Base-by-base conservation (phyloP, 2,797 vertebrate species). In the Rhynchotus rufescens region DNA sequence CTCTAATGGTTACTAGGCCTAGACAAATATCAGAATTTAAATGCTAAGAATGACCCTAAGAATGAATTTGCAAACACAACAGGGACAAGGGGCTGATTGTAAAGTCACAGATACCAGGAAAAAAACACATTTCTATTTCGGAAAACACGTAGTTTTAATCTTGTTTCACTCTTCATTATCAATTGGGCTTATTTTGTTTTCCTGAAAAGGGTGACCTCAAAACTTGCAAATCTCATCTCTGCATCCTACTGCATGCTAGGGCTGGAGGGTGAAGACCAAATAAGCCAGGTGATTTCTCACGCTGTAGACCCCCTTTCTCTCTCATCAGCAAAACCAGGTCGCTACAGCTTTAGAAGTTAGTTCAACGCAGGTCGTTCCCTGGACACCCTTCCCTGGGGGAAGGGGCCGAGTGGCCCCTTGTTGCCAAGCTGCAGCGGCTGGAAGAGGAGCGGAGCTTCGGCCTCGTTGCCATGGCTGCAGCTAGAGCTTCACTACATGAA, bases 401-500 rank as follows among this genome's bases (percentile, higher is more conserved):
- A 74, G 90, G 86, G 79, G 95, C 95, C 64, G 91, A 94, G 92
- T 42, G 51, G 84, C 52, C 54, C 84, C 78, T 82, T 94, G 98
- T 98, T 98, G 97, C 98, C 94, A 95, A 95, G 97, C 97, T 96
- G 94, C 32, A 0, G 47, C 47, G 84, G 90, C 97, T 94, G 94
- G 87, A 88, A 84, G 80, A 87, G 62, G 75, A 88, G 71, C 72
- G n/a, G 66, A 90, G 95, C 86, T 75, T 80, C 96, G 95, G 93
- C 96, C 92, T 73, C 30, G 97, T 98, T 98, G 97, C 98, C 97
- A 97, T 97, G 97, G 95, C 96, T 96, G 96, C 96, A 79, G 92
- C 89, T 95, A 91, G 85, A 78, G 79, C 86, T 96, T 96, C 90
- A 75, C 93, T 84, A 90, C 88, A 80, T 83, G 87, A 92, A 90